These are phyloP conservation scores for Bombus picipes DNA, from an alignment of 1,140 invertebrate species.

Conservation along the genomic window DNA sequence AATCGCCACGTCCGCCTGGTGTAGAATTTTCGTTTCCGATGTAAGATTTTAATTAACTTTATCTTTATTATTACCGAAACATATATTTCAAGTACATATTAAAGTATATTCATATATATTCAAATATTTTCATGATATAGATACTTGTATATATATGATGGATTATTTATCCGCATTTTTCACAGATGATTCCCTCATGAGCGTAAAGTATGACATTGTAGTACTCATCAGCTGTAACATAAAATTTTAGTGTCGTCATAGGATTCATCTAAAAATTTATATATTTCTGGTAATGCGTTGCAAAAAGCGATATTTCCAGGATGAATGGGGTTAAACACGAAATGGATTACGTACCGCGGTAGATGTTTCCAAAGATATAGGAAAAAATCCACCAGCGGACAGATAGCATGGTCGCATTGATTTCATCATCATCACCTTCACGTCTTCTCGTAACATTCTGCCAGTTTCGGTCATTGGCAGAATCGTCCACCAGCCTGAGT, in stretches of 20 bases:
- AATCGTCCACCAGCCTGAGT: slow-evolving; percentile 36
- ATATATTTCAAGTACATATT: neutral
- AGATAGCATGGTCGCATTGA: slow-evolving; percentile 42
- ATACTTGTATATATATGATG: neutral
- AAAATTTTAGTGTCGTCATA: neutral
- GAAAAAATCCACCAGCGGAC: slow-evolving; percentile 58
- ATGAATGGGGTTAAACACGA: accelerated
- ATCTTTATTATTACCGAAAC: neutral
- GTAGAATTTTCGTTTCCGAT: neutral
- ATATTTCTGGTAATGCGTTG: no score
- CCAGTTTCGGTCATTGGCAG: slow-evolving; percentile 16
- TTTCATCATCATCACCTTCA: slow-evolving; percentile 49
- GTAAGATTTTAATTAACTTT: neutral
- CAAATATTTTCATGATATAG: neutral
- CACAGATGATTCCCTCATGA: neutral
- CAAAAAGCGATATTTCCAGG: neutral
- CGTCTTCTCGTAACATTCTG: slow-evolving; percentile 12
- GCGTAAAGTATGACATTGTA: slow-evolving; percentile 44
- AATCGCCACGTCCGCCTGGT: no score
- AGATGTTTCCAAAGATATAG: slow-evolving; percentile 60
- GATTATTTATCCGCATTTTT: neutral
- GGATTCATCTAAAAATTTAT: neutral
- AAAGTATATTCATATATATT: neutral
- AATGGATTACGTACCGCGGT: slow-evolving; percentile 30
- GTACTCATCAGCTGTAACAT: slow-evolving; percentile 39